Conservation (phyloP, 2,888 invertebrate species). For the Aspidiotus destructor region DNA sequence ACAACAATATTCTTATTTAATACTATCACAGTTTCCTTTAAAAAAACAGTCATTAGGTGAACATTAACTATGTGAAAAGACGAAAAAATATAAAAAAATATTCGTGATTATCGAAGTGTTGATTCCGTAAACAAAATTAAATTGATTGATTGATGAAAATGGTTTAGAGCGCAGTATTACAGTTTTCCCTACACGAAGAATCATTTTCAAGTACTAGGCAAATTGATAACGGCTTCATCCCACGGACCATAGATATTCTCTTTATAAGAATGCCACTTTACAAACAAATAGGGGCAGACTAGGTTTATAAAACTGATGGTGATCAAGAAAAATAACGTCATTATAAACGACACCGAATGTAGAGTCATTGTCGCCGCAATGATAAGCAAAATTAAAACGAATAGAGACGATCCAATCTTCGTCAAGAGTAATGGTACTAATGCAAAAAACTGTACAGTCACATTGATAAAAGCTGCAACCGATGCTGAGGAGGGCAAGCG, state of each 20-base stretch:
- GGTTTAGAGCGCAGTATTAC: too few relatives aligned
- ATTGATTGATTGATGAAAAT: too few relatives aligned
- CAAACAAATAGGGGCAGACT: conserved; percentile 65
- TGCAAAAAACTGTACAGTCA: conserved; percentile 80
- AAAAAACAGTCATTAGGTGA: too few relatives aligned
- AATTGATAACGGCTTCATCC: conserved; percentile 24
- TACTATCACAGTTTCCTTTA: too few relatives aligned
- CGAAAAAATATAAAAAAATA: too few relatives aligned
- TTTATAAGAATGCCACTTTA: conserved; percentile 66
- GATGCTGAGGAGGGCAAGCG: conserved; percentile 74
- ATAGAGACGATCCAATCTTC: conserved; percentile 50
- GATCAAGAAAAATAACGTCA: conserved; percentile 41
- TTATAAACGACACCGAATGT: conserved; percentile 39
- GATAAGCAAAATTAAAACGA: conserved; percentile 48
- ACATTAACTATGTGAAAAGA: too few relatives aligned
- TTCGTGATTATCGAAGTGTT: too few relatives aligned
- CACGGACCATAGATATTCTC: conserved; percentile 56
- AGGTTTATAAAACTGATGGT: conserved; percentile 55
- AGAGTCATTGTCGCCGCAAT: conserved; percentile 46
- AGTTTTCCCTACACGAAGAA: too few relatives aligned
- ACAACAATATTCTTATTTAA: too few relatives aligned
- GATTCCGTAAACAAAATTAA: too few relatives aligned
- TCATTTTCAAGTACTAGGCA: not conserved
- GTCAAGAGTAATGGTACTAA: conserved; percentile 71
- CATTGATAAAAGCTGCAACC: conserved; percentile 80